These are phyloP conservation scores for Spinus pinus DNA, from an alignment of 2,797 vertebrate species.

Conservation along the genomic window DNA sequence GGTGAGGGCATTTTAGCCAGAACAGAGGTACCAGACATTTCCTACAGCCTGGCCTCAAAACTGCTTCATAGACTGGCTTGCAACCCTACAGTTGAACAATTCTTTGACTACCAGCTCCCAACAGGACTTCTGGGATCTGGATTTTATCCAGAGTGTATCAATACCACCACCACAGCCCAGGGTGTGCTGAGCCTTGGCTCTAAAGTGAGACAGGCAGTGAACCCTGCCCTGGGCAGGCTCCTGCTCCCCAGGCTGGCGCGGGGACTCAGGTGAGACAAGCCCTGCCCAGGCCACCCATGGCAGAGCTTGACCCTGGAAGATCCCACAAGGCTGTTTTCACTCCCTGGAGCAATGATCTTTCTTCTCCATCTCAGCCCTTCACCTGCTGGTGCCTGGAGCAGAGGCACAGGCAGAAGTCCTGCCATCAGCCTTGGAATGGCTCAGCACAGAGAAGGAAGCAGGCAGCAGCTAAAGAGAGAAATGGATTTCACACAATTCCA, in stretches of 20 bases:
- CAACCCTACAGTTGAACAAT: not conserved
- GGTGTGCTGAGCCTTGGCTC: accelerated
- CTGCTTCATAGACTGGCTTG: not conserved
- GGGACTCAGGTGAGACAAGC: not conserved
- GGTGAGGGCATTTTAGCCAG: not conserved
- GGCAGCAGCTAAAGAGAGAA: not conserved
- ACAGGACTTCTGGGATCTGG: not conserved
- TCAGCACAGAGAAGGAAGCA: not conserved
- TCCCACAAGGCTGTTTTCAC: not conserved
- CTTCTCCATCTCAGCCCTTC: not conserved
- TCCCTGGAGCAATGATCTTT: not conserved
- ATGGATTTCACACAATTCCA: not conserved
- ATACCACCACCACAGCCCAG: not conserved
- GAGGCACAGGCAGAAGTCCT: not conserved
- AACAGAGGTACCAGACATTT: not conserved
- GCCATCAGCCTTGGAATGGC: not conserved
- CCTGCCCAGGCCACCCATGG: accelerated
- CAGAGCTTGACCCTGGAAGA: not conserved
- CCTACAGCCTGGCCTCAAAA: not conserved
- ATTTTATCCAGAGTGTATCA: not conserved
- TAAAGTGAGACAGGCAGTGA: not conserved
- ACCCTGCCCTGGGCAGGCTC: not conserved
- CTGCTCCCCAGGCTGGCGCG: accelerated
- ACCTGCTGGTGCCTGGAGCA: not conserved
- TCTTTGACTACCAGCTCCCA: not conserved